Percentiles rank a stretch among this genome's conserved stretches.
Evolutionary conservation across 2,797 vertebrate species (phyloP).

Genomic region (Acipenser ruthenus): DNA sequence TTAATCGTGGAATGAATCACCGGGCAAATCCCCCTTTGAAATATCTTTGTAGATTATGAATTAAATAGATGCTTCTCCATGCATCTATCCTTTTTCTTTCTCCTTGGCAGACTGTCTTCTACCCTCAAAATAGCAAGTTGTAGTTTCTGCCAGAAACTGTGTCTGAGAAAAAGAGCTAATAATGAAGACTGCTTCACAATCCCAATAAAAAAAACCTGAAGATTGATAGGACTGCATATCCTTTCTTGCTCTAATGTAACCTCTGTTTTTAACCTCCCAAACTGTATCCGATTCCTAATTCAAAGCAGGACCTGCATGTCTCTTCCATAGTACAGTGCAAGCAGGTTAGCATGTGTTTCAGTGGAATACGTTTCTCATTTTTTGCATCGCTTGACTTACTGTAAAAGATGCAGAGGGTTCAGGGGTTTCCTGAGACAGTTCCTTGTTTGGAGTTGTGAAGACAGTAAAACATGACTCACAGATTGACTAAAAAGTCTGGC

Average conservation of each 20-base stretch:
- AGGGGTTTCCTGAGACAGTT: constrained; percentile 40
- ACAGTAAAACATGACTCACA: constrained; percentile 54
- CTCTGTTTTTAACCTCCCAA: constrained; percentile 12
- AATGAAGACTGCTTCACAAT: constrained; percentile 3
- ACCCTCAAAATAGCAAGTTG: neutral
- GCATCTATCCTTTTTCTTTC: neutral
- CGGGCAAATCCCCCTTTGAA: neutral
- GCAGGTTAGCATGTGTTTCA: constrained; percentile 26
- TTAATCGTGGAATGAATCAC: neutral
- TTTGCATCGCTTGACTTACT: constrained; percentile 35
- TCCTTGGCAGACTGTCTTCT: neutral
- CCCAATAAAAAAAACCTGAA: neutral
- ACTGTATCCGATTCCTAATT: constrained; percentile 8
- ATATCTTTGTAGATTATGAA: neutral
- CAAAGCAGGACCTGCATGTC: neutral
- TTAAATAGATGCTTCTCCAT: neutral
- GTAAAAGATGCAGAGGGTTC: constrained; percentile 41
- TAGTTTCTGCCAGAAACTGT: neutral
- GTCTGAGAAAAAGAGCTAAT: neutral
- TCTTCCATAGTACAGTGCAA: constrained; percentile 20
- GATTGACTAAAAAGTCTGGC: constrained; percentile 57
- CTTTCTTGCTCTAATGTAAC: constrained; percentile 14
- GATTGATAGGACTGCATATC: constrained; percentile 1
- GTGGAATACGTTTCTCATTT: constrained; percentile 32
- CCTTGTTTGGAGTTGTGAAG: constrained; percentile 58